phyloP scores from a whole-genome alignment of 1,140 invertebrate genomes.

The Pseudomyrmex dendroicus region DNA sequence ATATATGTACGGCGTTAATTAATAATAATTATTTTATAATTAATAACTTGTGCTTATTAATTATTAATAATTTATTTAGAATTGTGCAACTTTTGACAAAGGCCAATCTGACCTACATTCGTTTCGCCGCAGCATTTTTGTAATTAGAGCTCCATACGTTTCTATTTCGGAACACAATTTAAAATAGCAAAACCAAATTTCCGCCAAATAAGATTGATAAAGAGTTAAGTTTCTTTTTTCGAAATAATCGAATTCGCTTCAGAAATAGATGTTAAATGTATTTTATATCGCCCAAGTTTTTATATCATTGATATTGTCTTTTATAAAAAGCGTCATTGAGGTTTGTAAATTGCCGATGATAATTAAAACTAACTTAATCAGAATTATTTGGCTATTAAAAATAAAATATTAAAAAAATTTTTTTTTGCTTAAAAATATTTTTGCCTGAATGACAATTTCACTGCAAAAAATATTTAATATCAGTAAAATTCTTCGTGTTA shows the following conservation, averaged over 20 bases:
- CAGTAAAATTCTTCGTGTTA: too few species aligned
- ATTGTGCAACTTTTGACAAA: background rate
- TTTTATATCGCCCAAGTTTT: background rate
- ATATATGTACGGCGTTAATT: background rate
- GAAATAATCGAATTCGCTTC: background rate
- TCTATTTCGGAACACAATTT: background rate
- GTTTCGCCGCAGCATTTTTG: background rate
- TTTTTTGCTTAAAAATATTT: background rate
- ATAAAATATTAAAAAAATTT: background rate
- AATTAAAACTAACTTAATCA: background rate
- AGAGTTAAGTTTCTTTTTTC: background rate
- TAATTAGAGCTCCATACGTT: slow-evolving; percentile 1
- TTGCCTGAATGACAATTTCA: too few species aligned
- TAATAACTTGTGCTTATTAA: background rate
- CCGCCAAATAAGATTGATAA: slow-evolving; percentile 12
- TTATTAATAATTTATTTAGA: background rate
- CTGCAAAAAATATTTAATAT: background rate
- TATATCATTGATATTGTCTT: background rate
- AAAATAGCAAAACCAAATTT: slow-evolving; percentile 3
- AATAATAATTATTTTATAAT: too few species aligned
- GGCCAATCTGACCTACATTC: slow-evolving; percentile 3
- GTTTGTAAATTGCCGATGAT: background rate
- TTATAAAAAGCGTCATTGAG: background rate
- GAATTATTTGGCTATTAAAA: background rate
- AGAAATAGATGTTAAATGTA: slow-evolving; percentile 4